phyloP scores from a whole-genome alignment of 2,113 vertebrate species.

The Macheiramphus alcinus region DNA sequence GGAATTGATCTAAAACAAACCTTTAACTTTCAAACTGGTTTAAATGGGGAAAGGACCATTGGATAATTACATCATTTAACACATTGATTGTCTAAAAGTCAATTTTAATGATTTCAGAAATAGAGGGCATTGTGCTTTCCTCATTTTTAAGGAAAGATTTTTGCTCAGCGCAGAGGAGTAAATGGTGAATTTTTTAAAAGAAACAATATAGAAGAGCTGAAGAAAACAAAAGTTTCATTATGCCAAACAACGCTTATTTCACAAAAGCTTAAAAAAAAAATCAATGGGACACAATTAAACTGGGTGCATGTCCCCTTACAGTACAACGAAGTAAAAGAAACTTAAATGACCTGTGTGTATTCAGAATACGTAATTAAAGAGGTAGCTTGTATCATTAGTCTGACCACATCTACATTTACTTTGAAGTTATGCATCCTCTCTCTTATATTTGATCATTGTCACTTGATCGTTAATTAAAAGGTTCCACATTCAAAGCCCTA shows the following conservation, averaged over 20 bases:
- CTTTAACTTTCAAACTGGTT: constrained; percentile 87
- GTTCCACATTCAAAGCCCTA: background rate
- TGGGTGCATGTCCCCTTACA: constrained; percentile 65
- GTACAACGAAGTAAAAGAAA: constrained; percentile 59
- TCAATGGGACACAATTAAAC: constrained; percentile 92
- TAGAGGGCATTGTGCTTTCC: constrained; percentile 80
- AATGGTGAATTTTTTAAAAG: constrained; percentile 66
- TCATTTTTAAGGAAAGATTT: constrained; percentile 78
- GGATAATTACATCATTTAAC: constrained; percentile 91
- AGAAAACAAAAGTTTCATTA: constrained; percentile 94
- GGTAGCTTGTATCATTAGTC: background rate
- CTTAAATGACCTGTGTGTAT: constrained; percentile 9
- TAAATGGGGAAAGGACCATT: constrained; percentile 81
- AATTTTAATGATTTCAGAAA: constrained; percentile 88
- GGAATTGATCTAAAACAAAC: constrained; percentile 89
- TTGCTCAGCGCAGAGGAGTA: constrained; percentile 56
- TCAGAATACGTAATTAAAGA: constrained; percentile 49
- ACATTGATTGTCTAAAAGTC: constrained; percentile 87
- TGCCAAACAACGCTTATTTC: constrained; percentile 86
- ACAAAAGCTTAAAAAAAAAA: constrained; percentile 69
- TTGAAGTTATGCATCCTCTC: background rate
- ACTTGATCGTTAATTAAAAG: background rate
- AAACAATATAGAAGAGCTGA: constrained; percentile 81
- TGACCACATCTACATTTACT: background rate
- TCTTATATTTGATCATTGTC: background rate